Evolutionary conservation across 2,888 invertebrate genomes (phyloP).

Genomic region (Drosophila colorata): DNA sequence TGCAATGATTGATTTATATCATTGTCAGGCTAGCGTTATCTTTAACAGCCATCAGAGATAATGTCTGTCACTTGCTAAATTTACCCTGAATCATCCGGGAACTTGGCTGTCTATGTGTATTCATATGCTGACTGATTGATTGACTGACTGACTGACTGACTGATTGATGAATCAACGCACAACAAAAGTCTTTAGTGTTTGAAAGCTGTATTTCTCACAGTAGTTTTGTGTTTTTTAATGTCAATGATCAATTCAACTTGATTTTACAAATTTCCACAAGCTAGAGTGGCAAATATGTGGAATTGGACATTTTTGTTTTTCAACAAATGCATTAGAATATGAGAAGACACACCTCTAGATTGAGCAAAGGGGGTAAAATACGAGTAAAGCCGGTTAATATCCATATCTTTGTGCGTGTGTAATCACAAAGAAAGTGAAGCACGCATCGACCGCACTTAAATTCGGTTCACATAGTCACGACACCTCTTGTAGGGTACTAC

Average conservation of each 20-base stretch:
- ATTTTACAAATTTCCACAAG: too few species aligned
- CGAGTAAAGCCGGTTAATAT: not conserved
- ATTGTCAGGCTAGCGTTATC: slow-evolving; percentile 15
- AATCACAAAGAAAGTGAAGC: slow-evolving; percentile 6
- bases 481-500: not conserved
- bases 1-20: slow-evolving; percentile 32
- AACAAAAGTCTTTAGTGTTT: too few species aligned
- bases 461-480: not conserved
- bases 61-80: slow-evolving; percentile 2
- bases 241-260: too few species aligned
- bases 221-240: too few species aligned
- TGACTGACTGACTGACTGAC: not conserved
- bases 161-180: too few species aligned
- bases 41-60: not conserved
- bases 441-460: slow-evolving; percentile 1
- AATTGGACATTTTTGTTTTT: too few species aligned
- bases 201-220: too few species aligned
- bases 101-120: not conserved
- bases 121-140: not conserved
- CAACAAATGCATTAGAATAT: too few species aligned
- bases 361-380: too few species aligned
- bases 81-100: slow-evolving; percentile 26
- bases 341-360: too few species aligned
- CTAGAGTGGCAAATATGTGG: too few species aligned
- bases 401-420: not conserved